phyloP scores from a whole-genome alignment of 2,113 vertebrate species.

The Merops nubicus region DNA sequence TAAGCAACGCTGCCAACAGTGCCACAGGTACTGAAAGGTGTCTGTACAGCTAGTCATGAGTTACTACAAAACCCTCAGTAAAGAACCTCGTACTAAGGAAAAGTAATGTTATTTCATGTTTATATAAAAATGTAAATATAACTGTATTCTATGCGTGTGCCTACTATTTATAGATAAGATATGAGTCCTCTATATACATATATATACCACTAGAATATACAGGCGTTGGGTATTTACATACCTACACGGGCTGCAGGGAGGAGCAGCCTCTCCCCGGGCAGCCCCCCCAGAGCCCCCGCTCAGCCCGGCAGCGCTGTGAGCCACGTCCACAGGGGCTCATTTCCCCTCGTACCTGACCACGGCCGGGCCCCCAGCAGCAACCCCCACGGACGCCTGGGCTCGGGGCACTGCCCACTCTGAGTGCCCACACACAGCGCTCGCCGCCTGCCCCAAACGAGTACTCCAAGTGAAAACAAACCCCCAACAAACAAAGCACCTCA shows the following conservation, averaged over 20 bases:
- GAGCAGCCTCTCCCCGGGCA: not conserved
- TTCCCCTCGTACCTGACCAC: no score
- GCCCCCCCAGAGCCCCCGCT: not conserved
- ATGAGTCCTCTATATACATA: conserved; percentile 46
- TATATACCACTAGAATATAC: conserved; percentile 12
- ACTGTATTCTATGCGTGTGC: not conserved
- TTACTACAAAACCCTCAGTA: not conserved
- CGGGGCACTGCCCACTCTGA: not conserved
- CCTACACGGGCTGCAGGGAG: not conserved
- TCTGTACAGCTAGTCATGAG: not conserved
- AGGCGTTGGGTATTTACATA: conserved; percentile 16
- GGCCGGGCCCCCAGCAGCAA: rapidly evolving
- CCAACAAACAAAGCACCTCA: not conserved
- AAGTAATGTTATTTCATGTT: not conserved
- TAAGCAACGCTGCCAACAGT: not conserved
- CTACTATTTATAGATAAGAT: not conserved
- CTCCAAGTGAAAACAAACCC: not conserved
- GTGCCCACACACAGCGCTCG: rapidly evolving
- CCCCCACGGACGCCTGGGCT: rapidly evolving
- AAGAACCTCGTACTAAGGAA: not conserved
- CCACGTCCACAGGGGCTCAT: no score
- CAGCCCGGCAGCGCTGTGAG: no score
- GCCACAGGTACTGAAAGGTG: not conserved
- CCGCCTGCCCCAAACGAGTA: not conserved
- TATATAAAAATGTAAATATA: conserved; percentile 54